Evolutionary conservation across 2,113 vertebrate species (phyloP).

Genomic region (Scortum barcoo): DNA sequence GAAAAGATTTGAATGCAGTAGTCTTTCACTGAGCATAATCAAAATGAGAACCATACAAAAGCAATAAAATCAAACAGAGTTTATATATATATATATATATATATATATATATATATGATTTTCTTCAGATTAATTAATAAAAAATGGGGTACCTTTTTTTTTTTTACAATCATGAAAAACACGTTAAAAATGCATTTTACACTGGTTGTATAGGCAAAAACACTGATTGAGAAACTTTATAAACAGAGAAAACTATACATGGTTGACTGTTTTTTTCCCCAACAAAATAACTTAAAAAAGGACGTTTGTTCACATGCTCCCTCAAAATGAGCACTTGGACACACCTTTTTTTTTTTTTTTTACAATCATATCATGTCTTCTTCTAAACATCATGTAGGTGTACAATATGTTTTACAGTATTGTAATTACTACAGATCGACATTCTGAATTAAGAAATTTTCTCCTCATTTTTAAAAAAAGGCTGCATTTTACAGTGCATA

Average conservation of each 20-base stretch:
- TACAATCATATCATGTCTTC: constrained; percentile 98
- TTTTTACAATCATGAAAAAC: constrained; percentile 83
- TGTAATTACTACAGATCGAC: constrained; percentile 94
- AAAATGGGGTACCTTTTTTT: constrained; percentile 79
- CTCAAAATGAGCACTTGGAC: constrained; percentile 77
- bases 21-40: constrained; percentile 70
- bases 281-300: constrained; percentile 81
- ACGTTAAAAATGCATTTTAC: constrained; percentile 83
- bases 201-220: constrained; percentile 79
- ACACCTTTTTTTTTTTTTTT: constrained; percentile 76
- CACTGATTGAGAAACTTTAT: constrained; percentile 81
- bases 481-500: constrained; percentile 99
- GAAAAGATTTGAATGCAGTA: constrained; percentile 65
- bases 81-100: constrained; percentile 36
- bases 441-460: constrained; percentile 98
- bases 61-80: constrained; percentile 68
- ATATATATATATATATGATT: constrained; percentile 60
- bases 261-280: constrained; percentile 64
- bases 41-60: constrained; percentile 76
- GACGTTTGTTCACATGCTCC: constrained; percentile 82
- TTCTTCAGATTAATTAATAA: constrained; percentile 81
- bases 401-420: constrained; percentile 92
- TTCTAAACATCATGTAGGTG: constrained; percentile 94
- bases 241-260: constrained; percentile 87
- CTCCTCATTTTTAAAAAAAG: constrained; percentile 93